Percentiles rank a stretch among this genome's conserved stretches.
Conservation (phyloP, 2,113 vertebrate genomes). For the Strix aluco region DNA sequence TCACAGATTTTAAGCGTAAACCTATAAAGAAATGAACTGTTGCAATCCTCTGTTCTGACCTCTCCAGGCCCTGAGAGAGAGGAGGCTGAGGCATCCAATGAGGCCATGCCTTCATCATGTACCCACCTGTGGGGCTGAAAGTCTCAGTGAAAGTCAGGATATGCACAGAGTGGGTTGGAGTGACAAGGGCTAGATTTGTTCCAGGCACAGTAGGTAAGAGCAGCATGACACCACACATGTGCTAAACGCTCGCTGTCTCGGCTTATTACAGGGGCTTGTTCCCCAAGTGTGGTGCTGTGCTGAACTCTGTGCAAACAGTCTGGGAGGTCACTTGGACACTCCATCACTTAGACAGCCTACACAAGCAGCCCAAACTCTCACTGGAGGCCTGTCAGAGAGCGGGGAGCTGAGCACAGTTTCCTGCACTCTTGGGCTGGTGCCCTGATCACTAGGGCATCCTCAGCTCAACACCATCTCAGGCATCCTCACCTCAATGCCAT, state of each 20-base stretch:
- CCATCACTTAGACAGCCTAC: neutral
- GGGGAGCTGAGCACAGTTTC: neutral
- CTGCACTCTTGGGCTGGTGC: neutral
- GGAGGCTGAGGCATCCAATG: rapidly evolving
- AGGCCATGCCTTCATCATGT: rapidly evolving
- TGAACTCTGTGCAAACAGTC: rapidly evolving
- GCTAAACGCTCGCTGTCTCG: rapidly evolving
- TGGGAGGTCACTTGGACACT: neutral
- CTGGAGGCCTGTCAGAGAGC: neutral
- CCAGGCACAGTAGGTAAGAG: neutral
- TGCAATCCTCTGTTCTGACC: neutral
- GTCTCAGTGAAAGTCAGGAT: neutral
- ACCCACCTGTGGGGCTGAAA: too few species aligned
- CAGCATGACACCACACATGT: rapidly evolving
- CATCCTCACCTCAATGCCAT: neutral
- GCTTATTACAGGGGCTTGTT: rapidly evolving
- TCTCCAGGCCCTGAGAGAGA: neutral
- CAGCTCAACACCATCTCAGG: neutral
- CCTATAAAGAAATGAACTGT: neutral
- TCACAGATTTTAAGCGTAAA: neutral
- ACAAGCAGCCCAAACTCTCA: neutral
- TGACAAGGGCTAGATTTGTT: neutral
- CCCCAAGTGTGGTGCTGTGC: rapidly evolving
- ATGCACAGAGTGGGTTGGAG: neutral
- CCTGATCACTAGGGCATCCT: neutral